Evolutionary conservation across 2,797 vertebrate species (phyloP).

Genomic region (Lacerta agilis): DNA sequence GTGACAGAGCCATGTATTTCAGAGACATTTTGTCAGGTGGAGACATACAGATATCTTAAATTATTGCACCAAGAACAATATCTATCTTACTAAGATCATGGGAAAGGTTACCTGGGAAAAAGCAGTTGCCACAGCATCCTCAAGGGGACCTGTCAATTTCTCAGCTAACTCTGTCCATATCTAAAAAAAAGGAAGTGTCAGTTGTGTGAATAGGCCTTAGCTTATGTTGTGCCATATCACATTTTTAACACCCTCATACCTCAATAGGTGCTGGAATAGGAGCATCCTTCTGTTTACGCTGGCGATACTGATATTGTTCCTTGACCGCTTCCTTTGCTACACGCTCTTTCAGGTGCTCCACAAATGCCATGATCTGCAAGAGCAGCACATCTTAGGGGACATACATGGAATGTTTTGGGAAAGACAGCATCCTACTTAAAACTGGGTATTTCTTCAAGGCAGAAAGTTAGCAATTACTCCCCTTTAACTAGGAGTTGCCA

Average conservation of each 20-base stretch:
- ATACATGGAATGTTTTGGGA: not conserved
- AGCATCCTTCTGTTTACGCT: conserved; percentile 11
- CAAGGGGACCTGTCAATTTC: conserved; percentile 64
- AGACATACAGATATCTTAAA: not conserved
- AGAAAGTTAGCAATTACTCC: not conserved
- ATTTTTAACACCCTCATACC: conserved; percentile 45
- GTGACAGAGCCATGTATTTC: not conserved
- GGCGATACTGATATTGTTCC: conserved; percentile 30
- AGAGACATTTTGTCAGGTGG: no score
- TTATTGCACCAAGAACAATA: not conserved
- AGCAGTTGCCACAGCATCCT: conserved; percentile 60
- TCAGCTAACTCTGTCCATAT: conserved; percentile 68
- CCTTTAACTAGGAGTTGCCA: no score
- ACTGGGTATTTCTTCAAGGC: not conserved
- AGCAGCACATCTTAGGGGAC: not conserved
- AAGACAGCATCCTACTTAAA: not conserved
- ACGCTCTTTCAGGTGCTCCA: conserved; percentile 62
- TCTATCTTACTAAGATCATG: not conserved
- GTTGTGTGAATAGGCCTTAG: not conserved
- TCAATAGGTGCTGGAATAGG: conserved; percentile 69
- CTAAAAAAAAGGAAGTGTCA: conserved; percentile 39
- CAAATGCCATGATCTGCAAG: conserved; percentile 60
- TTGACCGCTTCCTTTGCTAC: conserved; percentile 62
- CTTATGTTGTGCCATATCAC: not conserved
- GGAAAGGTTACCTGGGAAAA: conserved; percentile 70